Percentiles rank a stretch among this genome's conserved stretches.
Conservation (phyloP, 2,888 invertebrate genomes). For the Trichopoda pennipes region DNA sequence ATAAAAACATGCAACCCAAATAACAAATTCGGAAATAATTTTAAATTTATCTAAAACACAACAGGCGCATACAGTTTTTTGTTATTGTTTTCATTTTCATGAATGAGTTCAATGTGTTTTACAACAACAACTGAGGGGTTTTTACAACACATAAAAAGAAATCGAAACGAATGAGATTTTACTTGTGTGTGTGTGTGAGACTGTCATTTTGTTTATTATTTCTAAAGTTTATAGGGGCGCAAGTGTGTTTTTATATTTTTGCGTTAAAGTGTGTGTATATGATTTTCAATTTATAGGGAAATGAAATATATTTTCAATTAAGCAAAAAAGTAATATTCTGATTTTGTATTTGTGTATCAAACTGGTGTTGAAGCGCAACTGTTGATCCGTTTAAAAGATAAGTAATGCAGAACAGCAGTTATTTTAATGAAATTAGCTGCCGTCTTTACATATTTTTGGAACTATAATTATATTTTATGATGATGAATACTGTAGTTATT, state of each 20-base stretch:
- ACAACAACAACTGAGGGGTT: background rate
- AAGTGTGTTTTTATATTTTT: background rate
- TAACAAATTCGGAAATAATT: slow-evolving; percentile 68
- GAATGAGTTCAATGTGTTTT: slow-evolving; percentile 27
- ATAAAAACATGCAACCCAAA: slow-evolving; percentile 27
- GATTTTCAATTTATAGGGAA: slow-evolving; percentile 23
- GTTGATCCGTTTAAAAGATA: slow-evolving; percentile 28
- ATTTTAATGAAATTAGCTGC: slow-evolving; percentile 8
- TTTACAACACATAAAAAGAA: background rate
- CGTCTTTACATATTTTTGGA: background rate
- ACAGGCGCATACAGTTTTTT: slow-evolving; percentile 60
- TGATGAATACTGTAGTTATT: too few species aligned
- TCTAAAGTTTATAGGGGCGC: background rate
- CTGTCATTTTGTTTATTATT: slow-evolving; percentile 18
- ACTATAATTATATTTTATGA: too few species aligned
- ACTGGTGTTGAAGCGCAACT: slow-evolving; percentile 24
- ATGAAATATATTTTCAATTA: slow-evolving; percentile 43
- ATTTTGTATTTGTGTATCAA: slow-evolving; percentile 9
- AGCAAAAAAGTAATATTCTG: slow-evolving; percentile 31
- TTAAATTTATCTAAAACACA: slow-evolving; percentile 71
- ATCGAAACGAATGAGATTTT: too few species aligned
- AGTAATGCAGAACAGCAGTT: background rate
- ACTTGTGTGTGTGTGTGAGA: slow-evolving; percentile 1
- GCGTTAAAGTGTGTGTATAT: slow-evolving; percentile 19
- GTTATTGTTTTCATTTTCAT: background rate